Percentiles rank a stretch among this genome's conserved stretches.
These are phyloP conservation scores for Nomada fucata DNA, from an alignment of 2,888 invertebrate species.

Conservation along the genomic window DNA sequence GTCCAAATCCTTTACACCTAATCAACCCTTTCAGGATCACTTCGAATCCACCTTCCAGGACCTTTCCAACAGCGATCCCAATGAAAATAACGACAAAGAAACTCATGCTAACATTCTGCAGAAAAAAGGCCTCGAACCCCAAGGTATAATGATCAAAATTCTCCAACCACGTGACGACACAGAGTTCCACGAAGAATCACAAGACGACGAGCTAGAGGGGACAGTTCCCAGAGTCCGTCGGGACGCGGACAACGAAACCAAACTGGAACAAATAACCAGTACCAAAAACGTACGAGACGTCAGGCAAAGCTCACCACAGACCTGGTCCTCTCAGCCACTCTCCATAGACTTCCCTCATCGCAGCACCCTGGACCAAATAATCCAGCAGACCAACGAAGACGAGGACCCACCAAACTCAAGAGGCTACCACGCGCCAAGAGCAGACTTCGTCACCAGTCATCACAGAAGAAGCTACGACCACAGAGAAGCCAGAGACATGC, in stretches of 20 bases:
- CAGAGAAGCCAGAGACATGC: conserved; percentile 77
- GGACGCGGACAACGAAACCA: conserved; percentile 60
- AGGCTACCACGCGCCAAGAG: conserved; percentile 74
- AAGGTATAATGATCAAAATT: conserved; percentile 42
- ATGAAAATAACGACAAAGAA: neutral
- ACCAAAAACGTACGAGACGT: conserved; percentile 76
- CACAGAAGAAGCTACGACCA: conserved; percentile 74
- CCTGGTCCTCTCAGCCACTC: conserved; percentile 80
- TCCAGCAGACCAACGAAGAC: conserved; percentile 61
- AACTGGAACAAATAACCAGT: conserved; percentile 77
- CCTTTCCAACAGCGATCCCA: too few species aligned
- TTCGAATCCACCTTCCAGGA: neutral
- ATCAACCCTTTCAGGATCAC: neutral
- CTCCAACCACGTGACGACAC: conserved; percentile 11
- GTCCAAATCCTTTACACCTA: neutral
- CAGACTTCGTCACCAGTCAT: conserved; percentile 80
- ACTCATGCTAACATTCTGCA: neutral
- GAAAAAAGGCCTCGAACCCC: conserved; percentile 30
- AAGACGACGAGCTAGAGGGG: neutral
- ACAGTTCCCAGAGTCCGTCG: conserved; percentile 66
- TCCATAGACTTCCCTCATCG: conserved; percentile 79
- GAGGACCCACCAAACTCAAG: conserved; percentile 61
- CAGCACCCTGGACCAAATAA: conserved; percentile 70
- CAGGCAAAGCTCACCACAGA: conserved; percentile 75
- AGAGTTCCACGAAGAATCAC: neutral